phyloP scores from a whole-genome alignment of 1,140 invertebrate species.

The Caenorhabditis inopinata region DNA sequence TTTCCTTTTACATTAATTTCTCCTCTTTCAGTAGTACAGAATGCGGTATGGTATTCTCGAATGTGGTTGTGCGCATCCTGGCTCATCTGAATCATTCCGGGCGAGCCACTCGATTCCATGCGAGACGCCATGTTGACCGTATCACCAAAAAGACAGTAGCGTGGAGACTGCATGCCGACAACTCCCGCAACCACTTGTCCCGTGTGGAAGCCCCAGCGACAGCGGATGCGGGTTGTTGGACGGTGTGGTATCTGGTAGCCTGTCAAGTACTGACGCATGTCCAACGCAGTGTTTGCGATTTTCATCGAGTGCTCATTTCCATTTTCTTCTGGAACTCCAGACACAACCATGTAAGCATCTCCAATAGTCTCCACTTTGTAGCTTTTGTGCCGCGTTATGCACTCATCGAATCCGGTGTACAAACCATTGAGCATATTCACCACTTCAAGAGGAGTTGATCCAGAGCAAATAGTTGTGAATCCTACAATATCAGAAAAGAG shows the following conservation, averaged over 20 bases:
- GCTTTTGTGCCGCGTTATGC: slow-evolving; percentile 61
- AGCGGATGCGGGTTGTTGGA: slow-evolving; percentile 45
- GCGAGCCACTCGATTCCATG: slow-evolving; percentile 75
- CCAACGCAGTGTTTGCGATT: slow-evolving; percentile 58
- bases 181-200: slow-evolving; percentile 64
- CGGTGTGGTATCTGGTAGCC: slow-evolving; percentile 60
- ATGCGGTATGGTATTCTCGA: slow-evolving; percentile 49
- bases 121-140: slow-evolving; percentile 87
- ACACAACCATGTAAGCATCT: slow-evolving; percentile 61
- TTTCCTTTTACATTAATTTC: slow-evolving; percentile 59
- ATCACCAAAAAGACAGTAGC: slow-evolving; percentile 78
- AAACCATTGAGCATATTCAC: slow-evolving; percentile 68
- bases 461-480: slow-evolving; percentile 73
- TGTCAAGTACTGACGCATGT: slow-evolving; percentile 58
- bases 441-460: slow-evolving; percentile 66
- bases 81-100: slow-evolving; percentile 63
- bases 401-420: slow-evolving; percentile 67
- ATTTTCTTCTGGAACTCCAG: slow-evolving; percentile 64
- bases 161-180: slow-evolving; percentile 67
- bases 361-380: slow-evolving; percentile 67
- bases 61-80: slow-evolving; percentile 53
- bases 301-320: slow-evolving; percentile 54
- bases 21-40: slow-evolving; percentile 54
- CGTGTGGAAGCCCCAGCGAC: slow-evolving; percentile 64
- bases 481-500: slow-evolving; percentile 91